phyloP scores from a whole-genome alignment of 2,797 vertebrate genomes.

The Poeciliopsis turneri region DNA sequence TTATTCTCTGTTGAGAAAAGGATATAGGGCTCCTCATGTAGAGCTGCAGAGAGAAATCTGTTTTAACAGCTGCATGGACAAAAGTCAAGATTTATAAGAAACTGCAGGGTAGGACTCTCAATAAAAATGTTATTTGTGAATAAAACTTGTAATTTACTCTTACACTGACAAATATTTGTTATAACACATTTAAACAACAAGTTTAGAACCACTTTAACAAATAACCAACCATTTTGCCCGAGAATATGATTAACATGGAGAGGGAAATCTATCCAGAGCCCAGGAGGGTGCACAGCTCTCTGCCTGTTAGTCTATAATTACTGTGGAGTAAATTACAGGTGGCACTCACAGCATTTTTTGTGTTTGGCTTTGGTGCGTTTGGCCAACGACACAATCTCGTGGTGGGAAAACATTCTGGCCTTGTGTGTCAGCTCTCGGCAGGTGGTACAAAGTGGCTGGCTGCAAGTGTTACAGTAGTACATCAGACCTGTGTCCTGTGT shows the following conservation, averaged over 20 bases:
- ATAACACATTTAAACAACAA: not conserved
- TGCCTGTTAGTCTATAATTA: constrained; percentile 8
- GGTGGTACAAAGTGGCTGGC: constrained; percentile 88
- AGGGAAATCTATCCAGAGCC: not conserved
- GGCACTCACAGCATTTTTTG: constrained; percentile 90
- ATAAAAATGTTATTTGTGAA: constrained; percentile 6
- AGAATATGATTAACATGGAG: constrained; percentile 7
- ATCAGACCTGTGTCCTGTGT: constrained; percentile 87
- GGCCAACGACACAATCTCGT: constrained; percentile 92
- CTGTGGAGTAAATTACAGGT: constrained; percentile 30
- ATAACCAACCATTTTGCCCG: not conserved
- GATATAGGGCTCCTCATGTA: constrained; percentile 92
- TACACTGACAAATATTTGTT: not conserved
- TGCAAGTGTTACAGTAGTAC: constrained; percentile 96
- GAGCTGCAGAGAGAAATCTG: constrained; percentile 75
- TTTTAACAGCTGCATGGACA: not conserved
- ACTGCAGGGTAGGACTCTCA: constrained; percentile 1
- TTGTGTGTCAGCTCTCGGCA: constrained; percentile 92
- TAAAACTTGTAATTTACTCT: constrained; percentile 1
- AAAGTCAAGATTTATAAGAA: constrained; percentile 8
- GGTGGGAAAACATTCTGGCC: constrained; percentile 91
- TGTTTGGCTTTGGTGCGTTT: constrained; percentile 91
- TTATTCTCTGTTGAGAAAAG: constrained; percentile 95
- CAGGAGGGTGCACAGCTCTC: not conserved
- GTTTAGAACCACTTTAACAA: constrained; percentile 2